Conservation (phyloP, 2,797 vertebrate genomes). For the Picus viridis region DNA sequence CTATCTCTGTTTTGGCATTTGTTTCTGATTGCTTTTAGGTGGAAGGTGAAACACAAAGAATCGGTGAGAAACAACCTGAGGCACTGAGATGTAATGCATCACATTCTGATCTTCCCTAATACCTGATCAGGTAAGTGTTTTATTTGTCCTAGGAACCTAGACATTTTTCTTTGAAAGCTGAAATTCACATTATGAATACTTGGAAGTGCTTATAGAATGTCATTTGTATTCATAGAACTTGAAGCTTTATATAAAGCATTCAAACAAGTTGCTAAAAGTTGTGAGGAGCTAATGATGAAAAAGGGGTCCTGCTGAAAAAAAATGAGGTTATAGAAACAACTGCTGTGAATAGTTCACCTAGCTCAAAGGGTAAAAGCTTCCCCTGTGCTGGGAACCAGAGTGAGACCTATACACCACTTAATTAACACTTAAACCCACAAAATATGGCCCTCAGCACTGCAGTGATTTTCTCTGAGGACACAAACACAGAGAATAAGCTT, state of each 20-base stretch:
- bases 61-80: background rate
- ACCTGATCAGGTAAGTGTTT: background rate
- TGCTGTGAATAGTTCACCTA: background rate
- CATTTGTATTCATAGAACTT: background rate
- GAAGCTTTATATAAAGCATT: background rate
- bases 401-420: slow-evolving; percentile 27
- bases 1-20: background rate
- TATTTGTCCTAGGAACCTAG: background rate
- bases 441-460: slow-evolving; percentile 5
- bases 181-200: background rate
- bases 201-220: background rate
- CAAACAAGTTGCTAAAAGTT: background rate
- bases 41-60: background rate
- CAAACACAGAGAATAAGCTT: background rate
- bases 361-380: slow-evolving; percentile 24
- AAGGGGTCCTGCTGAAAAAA: background rate
- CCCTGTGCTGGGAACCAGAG: slow-evolving; percentile 20
- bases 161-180: background rate
- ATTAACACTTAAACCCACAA: slow-evolving; percentile 53
- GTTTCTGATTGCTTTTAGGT: background rate
- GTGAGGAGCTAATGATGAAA: background rate
- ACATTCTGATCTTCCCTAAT: background rate
- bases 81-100: background rate
- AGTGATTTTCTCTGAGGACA: slow-evolving; percentile 44
- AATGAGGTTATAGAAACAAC: background rate